Evolutionary conservation across 30 jellyfish, hydroid and myxozoan species (phyloP), one percentile per base, ranked within the genome.

Genomic region (Hydractinia symbiolongicarpus): DNA sequence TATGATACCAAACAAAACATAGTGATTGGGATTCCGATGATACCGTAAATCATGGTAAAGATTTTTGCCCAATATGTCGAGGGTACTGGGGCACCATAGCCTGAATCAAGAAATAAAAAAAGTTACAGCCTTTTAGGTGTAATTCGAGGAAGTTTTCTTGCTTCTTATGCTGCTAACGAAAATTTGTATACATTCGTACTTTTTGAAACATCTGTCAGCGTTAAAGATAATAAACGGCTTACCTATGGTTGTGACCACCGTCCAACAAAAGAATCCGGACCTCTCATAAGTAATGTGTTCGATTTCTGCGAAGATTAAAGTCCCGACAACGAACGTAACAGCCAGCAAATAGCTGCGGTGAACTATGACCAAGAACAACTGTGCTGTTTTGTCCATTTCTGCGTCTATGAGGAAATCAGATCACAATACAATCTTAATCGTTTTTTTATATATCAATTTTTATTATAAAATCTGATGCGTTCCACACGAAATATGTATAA

Each of bases 231-330:
- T 30, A 30, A 30, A 58, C 19, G 8, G 4, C 74, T 13, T 7
- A 64, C 74, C 74, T 64, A 64, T 64, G 19, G 74, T 64, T 6
- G 74, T 64, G 9, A 64, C 74, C 74, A 64, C 74, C 19, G 74
- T 64, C 74, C 74, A 64, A 64, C 74, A 64, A 13, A 64, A 64
- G 40, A n/a, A 51, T 64, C 52, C 74, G 4, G 74, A 64, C 16
- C 40, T 64, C 17, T 64, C 74, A 64, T 64, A 64, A 64, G 6
- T 64, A 44, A 6, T 7, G 9, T 64, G 9, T 64, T 64, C 74
- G 19, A 64, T 64, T 51, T 64, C 74, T 13, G 74, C 74, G 40
- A 6, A 64, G 40, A 64, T 64, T 7, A 64, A 51, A n/a, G 74
- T 64, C 4, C 74, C 74, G 7, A 51, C 74, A 6, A 64, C 74